A percentile compares a stretch with the other conserved stretches of the same genome.
phyloP scores from a whole-genome alignment of 2,888 invertebrate species.

The Pegoplata infirma region DNA sequence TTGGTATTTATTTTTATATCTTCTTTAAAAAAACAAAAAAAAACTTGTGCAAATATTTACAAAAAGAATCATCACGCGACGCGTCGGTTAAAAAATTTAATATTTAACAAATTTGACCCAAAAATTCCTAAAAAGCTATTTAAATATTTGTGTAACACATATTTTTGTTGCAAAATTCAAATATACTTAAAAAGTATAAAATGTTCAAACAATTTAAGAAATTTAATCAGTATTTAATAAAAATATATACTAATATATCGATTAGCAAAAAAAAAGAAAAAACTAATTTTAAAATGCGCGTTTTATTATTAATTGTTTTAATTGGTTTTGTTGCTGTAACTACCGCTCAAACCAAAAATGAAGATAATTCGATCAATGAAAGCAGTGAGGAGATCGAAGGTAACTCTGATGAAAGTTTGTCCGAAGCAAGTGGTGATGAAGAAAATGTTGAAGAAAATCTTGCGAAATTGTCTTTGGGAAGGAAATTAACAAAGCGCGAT shows the following conservation, averaged over 20 bases:
- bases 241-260: not conserved
- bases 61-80: no score
- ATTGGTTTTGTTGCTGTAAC: not conserved
- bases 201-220: not conserved
- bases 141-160: no score
- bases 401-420: not conserved
- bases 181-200: slow-evolving; percentile 5
- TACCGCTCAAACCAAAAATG: not conserved
- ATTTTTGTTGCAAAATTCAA: no score
- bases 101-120: no score
- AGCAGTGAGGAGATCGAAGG: not conserved
- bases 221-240: not conserved
- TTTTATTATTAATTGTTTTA: not conserved
- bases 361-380: not conserved
- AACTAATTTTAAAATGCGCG: slow-evolving; percentile 5
- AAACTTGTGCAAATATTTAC: no score
- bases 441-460: not conserved
- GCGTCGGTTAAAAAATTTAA: no score
- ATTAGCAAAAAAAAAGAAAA: no score
- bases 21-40: no score
- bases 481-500: no score
- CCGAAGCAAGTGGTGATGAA: not conserved
- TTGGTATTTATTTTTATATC: no score
- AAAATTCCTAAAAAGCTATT: no score
- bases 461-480: no score